Conservation (phyloP, 2,888 invertebrate species). For the Lithodes maja region DNA sequence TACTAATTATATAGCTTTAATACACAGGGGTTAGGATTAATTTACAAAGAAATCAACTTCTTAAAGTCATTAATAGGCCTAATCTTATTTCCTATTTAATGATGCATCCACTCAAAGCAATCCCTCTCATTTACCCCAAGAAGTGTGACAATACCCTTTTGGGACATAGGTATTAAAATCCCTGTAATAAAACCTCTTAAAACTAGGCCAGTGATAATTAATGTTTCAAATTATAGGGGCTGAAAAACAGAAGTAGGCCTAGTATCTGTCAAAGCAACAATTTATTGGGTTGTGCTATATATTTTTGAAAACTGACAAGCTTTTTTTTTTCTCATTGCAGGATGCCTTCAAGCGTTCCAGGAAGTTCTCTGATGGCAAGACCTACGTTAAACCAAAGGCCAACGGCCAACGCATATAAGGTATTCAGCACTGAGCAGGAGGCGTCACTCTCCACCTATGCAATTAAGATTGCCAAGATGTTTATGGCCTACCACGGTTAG, state of each 20-base stretch:
- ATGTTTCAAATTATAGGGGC: not conserved
- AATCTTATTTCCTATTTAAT: not conserved
- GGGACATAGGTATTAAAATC: too few species aligned
- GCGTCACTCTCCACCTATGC: not conserved
- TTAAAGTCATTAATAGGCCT: not conserved
- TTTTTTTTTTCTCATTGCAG: constrained; percentile 32
- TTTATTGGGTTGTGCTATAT: not conserved
- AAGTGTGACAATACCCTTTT: too few species aligned
- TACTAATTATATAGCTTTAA: not conserved
- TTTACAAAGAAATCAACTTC: not conserved
- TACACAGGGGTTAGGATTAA: not conserved
- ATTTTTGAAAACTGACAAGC: not conserved
- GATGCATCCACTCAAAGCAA: constrained; percentile 4
- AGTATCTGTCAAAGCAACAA: not conserved
- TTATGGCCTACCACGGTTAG: constrained; percentile 29
- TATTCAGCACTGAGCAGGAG: constrained; percentile 13
- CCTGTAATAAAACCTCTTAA: too few species aligned
- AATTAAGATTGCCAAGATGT: constrained; percentile 34
- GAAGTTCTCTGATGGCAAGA: constrained; percentile 28
- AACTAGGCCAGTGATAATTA: too few species aligned
- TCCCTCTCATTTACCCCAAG: not conserved
- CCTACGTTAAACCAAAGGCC: constrained; percentile 2
- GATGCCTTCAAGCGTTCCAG: constrained; percentile 48
- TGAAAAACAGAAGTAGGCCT: not conserved
- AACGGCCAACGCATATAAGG: constrained; percentile 11